Percentiles rank a stretch among this genome's conserved stretches.
Conservation (phyloP, 1,140 invertebrate species). For the Semibalanus balanoides region DNA sequence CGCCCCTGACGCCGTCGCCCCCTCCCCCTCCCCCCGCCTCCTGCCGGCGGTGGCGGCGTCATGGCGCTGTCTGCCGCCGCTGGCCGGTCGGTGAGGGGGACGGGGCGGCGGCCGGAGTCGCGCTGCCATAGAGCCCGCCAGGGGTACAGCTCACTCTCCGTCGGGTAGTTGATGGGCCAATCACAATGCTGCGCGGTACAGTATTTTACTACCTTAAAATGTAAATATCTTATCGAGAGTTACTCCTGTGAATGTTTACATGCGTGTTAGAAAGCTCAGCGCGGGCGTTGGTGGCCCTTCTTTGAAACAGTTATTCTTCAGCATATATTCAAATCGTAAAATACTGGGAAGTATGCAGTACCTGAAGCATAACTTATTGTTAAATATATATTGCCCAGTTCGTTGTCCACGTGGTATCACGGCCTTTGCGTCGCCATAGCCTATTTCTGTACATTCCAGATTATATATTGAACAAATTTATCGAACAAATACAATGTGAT, state of each 20-base stretch:
- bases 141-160: neutral
- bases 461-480: neutral
- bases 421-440: neutral
- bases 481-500: neutral
- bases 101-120: no score
- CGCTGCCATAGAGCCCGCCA: neutral
- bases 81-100: no score
- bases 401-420: neutral
- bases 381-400: neutral
- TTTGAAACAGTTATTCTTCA: neutral
- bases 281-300: neutral
- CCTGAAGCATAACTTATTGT: neutral
- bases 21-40: no score
- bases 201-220: constrained; percentile 1
- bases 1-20: neutral
- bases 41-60: no score
- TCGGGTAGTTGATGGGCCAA: neutral
- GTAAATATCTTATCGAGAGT: neutral
- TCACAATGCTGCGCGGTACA: neutral
- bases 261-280: neutral
- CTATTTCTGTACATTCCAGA: neutral
- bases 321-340: neutral
- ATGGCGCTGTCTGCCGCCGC: neutral
- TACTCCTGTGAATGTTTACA: neutral
- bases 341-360: neutral